phyloP scores from a whole-genome alignment of 2,113 vertebrate genomes.

The Chloropsis cyanopogon region DNA sequence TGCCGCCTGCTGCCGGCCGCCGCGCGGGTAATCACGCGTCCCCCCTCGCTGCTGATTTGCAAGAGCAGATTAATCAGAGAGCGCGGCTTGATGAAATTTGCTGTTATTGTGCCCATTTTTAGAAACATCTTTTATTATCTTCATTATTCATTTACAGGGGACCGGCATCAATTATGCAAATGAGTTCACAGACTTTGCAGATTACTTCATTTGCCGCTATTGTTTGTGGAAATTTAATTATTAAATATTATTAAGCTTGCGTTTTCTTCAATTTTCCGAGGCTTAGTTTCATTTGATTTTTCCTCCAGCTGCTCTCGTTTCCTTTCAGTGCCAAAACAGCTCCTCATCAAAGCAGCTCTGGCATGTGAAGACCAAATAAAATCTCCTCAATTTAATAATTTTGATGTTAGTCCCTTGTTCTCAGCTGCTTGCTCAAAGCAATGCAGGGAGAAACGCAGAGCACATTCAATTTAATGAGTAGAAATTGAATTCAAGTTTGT shows the following conservation, averaged over 20 bases:
- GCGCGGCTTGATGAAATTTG: conserved; percentile 98
- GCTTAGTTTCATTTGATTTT: conserved; percentile 94
- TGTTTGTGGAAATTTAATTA: conserved; percentile 98
- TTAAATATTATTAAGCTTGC: conserved; percentile 97
- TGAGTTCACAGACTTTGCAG: conserved; percentile 92
- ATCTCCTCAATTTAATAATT: conserved; percentile 96
- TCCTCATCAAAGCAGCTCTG: conserved; percentile 88
- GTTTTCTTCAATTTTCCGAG: conserved; percentile 92
- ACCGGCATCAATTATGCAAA: conserved; percentile 99
- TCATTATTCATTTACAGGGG: conserved; percentile 99
- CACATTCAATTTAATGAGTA: conserved; percentile 93
- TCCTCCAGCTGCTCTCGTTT: conserved; percentile 92
- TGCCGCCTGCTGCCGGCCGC: conserved; percentile 78
- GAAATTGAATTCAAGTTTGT: conserved; percentile 99
- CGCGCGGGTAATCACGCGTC: conserved; percentile 90
- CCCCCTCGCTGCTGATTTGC: conserved; percentile 91
- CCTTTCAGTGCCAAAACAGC: conserved; percentile 87
- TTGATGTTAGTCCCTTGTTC: conserved; percentile 93
- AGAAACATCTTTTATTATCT: conserved; percentile 99
- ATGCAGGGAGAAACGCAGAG: conserved; percentile 84
- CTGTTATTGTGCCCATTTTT: conserved; percentile 99
- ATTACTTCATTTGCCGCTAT: conserved; percentile 95
- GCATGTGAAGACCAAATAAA: conserved; percentile 91
- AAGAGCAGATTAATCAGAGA: conserved; percentile 99
- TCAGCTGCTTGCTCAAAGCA: conserved; percentile 90